Base-by-base conservation (phyloP, 2,113 vertebrate species). In the Sinocyclocheilus anshuiensis region DNA sequence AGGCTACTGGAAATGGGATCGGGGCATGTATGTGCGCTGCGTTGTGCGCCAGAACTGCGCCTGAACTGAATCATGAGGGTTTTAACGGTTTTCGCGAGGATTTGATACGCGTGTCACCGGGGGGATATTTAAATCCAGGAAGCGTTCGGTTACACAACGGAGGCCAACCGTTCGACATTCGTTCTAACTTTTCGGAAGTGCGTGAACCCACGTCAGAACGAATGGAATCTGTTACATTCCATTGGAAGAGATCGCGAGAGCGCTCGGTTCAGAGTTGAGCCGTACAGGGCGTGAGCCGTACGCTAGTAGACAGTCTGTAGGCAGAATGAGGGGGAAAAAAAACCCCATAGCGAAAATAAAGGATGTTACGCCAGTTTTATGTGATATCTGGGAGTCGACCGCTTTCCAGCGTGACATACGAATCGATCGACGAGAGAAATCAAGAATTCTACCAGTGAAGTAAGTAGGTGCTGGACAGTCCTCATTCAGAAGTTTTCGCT, bases 281-380 rank as follows among this genome's bases (percentile, higher is more conserved):
- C 13, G 39, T 9, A 63, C 80, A 87, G 87, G 89, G 87, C 87
- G 89, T 90, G 84, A 85, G 77, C 67, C 13, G 26, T 67, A 24
- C 75, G 45, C 39, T 57, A 79, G 53, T 65, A 57, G 81, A 36
- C 77, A 16, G 57, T 77, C 86, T 72, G 24, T 80, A 71, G 71
- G 42, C 48, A 63, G 84, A 36, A 42, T 45, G 81, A 67, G 71
- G 42, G 79, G 0, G 9, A 39, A 11, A 13, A 16, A 36, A 71
- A 16, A 63, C 26, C 29, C 53, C 81, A 22, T 50, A 55, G 77
- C 63, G 26, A 57, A 83, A 80, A 53, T 71, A 3, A 55, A 75
- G 33, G 29, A 80, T 48, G 75, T 39, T 12, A 59, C n/a, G 53
- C 29, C 18, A 69, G 48, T 53, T 33, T 77, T 72, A 16, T 13